Base-by-base conservation (phyloP, 2,888 invertebrate species). In the Drosophila imparisetae region DNA sequence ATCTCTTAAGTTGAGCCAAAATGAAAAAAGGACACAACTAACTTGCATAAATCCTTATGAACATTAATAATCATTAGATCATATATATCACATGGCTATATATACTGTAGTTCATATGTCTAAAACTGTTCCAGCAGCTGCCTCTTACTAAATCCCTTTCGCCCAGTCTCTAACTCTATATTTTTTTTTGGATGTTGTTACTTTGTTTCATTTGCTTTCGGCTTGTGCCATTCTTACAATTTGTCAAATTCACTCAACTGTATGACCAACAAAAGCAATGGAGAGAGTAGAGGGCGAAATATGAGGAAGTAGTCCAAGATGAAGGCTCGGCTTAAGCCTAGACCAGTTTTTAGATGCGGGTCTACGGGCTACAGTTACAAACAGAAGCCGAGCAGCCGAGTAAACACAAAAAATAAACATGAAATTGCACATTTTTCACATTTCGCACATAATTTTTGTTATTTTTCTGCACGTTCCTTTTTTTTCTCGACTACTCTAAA, bases 161-260 rank as follows among this genome's bases (percentile, higher is more conserved):
- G 0, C 48, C 54, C 48, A 24, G 24, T 38, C 38, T 34, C 49
- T 29, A 42, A 42, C 30, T 54, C 58, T 27, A 21, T 59, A 40
- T 54, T 42, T 53, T 29, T 27, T 55, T n/a, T 50, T 50, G 32
- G 32, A 21, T 54, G 24, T 34, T 45, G 21, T 42, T 66, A 24
- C 24, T 18, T 36, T 11, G 55, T 67, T 45, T 59, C 45, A n/a
- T 48, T 74, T 52, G 48, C 53, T 29, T 66, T 62, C 70, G 70
- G 62, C 79, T 70, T 71, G 72, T 71, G 74, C 70, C 83, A 81
- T 75, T 80, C 58, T 75, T 70, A 89, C 83, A 87, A 86, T 89
- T 86, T 86, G 88, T 86, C 90, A 82, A 85, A 86, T 80, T 89
- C 85, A 89, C 73, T 89, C 89, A 87, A 74, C 89, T 89, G 86